These are phyloP conservation scores for Pyrocoelia pectoralis DNA, from an alignment of 2,888 invertebrate species.

Conservation along the genomic window DNA sequence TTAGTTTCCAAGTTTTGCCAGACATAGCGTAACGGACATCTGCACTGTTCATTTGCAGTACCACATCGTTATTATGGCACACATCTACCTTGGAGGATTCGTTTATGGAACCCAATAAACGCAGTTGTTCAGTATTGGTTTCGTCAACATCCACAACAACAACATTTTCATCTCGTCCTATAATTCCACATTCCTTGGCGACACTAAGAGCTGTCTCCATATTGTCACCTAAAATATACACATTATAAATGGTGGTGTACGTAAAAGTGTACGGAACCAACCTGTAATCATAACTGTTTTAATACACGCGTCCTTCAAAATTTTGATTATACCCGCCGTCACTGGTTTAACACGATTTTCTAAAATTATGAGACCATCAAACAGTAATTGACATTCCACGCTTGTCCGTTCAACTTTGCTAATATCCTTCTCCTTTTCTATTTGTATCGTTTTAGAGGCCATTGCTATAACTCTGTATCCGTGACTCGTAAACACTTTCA, in stretches of 20 bases:
- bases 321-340: conserved; percentile 79
- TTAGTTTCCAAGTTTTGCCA: conserved; percentile 75
- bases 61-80: not conserved
- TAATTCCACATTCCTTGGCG: conserved; percentile 88
- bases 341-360: conserved; percentile 94
- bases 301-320: conserved; percentile 83
- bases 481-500: conserved; percentile 86
- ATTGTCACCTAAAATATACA: conserved; percentile 72
- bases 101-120: not conserved
- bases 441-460: conserved; percentile 72
- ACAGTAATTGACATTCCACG: conserved; percentile 83
- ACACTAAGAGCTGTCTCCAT: conserved; percentile 93
- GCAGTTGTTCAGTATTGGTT: not conserved
- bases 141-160: conserved; percentile 10
- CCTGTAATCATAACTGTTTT: conserved; percentile 96
- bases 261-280: too few relatives aligned
- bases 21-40: conserved; percentile 48
- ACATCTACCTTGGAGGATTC: not conserved
- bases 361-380: conserved; percentile 88
- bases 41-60: conserved; percentile 32
- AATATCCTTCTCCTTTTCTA: conserved; percentile 73
- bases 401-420: conserved; percentile 76
- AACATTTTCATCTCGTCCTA: conserved; percentile 52
- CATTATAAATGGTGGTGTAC: too few relatives aligned
- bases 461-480: conserved; percentile 93